Percentiles rank a stretch among this genome's conserved stretches.
phyloP scores from a whole-genome alignment of 2,888 invertebrate genomes.

The Lypha dubia region DNA sequence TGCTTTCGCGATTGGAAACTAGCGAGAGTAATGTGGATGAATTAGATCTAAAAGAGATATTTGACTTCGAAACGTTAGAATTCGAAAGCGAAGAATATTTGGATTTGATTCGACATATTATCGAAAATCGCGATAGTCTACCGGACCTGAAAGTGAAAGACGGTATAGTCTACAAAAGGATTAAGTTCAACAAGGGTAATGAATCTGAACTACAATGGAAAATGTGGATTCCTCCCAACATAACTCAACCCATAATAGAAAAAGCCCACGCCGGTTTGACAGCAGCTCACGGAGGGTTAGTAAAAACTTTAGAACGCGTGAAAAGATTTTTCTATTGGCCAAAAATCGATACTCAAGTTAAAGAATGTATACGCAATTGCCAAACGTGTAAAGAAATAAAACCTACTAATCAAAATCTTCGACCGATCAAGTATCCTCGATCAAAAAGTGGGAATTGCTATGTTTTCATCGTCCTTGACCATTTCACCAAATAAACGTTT shows the following conservation, averaged over 20 bases:
- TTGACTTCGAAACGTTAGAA: constrained; percentile 37
- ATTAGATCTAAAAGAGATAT: neutral
- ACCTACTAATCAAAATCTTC: constrained; percentile 7
- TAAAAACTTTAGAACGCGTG: constrained; percentile 26
- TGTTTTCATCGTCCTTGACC: constrained; percentile 66
- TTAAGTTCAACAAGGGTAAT: neutral
- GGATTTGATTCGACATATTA: no score
- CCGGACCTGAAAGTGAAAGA: constrained; percentile 20
- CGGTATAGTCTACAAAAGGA: neutral
- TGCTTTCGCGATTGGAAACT: neutral
- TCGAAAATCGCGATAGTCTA: no score
- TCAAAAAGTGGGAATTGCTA: constrained; percentile 55
- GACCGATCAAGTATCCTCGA: constrained; percentile 64
- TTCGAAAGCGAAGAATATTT: no score
- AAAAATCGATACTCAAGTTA: constrained; percentile 36
- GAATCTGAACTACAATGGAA: neutral
- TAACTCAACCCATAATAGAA: no score
- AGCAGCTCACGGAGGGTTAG: no score
- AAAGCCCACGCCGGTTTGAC: no score
- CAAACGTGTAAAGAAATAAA: constrained; percentile 38
- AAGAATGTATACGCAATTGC: no score
- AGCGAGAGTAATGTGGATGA: neutral
- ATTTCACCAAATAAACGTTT: no score
- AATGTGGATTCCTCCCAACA: no score
- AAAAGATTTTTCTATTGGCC: neutral